Evolutionary conservation across 1,140 invertebrate species (phyloP), one percentile per base, ranked within the genome.

Genomic region (Drosophila ironensis): DNA sequence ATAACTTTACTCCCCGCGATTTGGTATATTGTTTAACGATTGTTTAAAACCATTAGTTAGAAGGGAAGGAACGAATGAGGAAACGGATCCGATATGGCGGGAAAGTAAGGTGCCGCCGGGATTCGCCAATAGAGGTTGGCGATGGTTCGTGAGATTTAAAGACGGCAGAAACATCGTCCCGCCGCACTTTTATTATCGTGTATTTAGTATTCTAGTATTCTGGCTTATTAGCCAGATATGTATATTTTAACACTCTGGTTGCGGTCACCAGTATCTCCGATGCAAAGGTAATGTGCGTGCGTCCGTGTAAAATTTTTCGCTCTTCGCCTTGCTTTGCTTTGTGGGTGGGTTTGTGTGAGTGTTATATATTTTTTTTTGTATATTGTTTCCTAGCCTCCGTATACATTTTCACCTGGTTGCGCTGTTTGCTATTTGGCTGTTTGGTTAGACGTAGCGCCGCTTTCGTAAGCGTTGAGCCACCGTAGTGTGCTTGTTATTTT

Each of bases 331-430:
- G 28, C 28, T n/a, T n/a, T 30, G 9, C 3, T 37, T 12, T 61
- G 42, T 69, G 50, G 66, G 16, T 56, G 42, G n/a, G n/a, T n/a
- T 16, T 67, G 64, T 67, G 61, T 67, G 61, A 50, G 60, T 53
- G 61, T 69, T 70, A 70, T n/a, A n/a, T n/a, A n/a, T n/a, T n/a
- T 70, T 70, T 59, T 69, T 27, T 69, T 69, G 22, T 56, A 56
- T 67, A 54, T 41, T 44, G 17, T 27, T n/a, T 41, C 20, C 7
- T 47, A 19, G 46, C 28, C 45, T 30, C 14, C 24, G 16, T 19
- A 63, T 33, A 61, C 17, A 38, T 61, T 47, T 48, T 24, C 20
- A 6, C 2, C 11, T 17, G 19, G 19, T 48, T 22, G n/a, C n/a
- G n/a, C n/a, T 28, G 19, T 24, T 35, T 2, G 14, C 17, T 19